These are phyloP conservation scores for Anas capensis DNA, from an alignment of 2,797 vertebrate genomes.

Conservation along the genomic window DNA sequence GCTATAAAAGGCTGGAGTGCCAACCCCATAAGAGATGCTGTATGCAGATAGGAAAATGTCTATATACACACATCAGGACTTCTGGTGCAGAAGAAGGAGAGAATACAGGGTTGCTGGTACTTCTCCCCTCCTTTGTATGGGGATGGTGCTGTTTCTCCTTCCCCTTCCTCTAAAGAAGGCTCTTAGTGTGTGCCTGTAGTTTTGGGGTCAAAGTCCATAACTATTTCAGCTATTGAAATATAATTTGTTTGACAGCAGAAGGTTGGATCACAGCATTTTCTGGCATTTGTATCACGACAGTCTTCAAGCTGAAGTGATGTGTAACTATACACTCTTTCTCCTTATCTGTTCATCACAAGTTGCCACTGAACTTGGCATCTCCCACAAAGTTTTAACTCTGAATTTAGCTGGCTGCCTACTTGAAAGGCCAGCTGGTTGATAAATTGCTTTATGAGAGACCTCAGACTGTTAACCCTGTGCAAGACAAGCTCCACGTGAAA, in stretches of 20 bases:
- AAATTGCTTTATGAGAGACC: not conserved
- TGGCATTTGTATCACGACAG: rapidly evolving
- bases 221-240: not conserved
- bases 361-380: not conserved
- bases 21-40: not conserved
- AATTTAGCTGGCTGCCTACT: not conserved
- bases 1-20: not conserved
- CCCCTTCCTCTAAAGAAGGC: not conserved
- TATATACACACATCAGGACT: rapidly evolving
- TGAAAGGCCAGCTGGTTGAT: slow-evolving; percentile 35
- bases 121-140: not conserved
- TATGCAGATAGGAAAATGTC: not conserved
- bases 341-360: not conserved
- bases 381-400: not conserved
- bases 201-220: not conserved
- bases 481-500: slow-evolving; percentile 51
- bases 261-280: not conserved
- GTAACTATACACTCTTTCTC: not conserved
- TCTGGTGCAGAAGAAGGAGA: not conserved
- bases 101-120: not conserved
- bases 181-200: not conserved
- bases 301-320: not conserved
- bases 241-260: not conserved
- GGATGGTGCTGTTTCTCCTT: not conserved
- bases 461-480: not conserved